Evolutionary conservation across 1,140 invertebrate species (phyloP), one percentile per base, ranked within the genome.

Genomic region (Rhizoglyphus robini): DNA sequence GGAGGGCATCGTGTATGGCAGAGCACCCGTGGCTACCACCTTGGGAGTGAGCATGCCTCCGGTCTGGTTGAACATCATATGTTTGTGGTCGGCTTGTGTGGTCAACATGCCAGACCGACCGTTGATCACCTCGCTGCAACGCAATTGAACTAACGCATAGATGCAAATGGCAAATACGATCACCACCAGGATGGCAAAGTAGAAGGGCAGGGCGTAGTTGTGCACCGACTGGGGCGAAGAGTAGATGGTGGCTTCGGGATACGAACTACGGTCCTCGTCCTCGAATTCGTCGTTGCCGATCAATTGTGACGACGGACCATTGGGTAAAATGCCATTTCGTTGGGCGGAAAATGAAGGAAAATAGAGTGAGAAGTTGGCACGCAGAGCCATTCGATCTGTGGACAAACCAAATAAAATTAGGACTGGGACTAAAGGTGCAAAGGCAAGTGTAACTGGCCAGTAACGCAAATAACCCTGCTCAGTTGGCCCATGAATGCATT

Each of bases 81-180:
- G 41, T 46, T 46, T 46, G 15, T 46, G 41, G 15, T 46, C 41
- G 41, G 41, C 41, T 23, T 46, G 41, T 15, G 41, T 46, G 41
- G 41, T 46, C 41, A 46, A 23, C 15, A 46, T 15, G 23, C 15
- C 41, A n/a, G n/a, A n/a, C n/a, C n/a, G n/a, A n/a, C n/a, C n/a
- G 54, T 23, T 58, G 54, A 58, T 29, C 29, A 54, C 15, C 47
- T 5, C 36, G 20, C 41, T 54, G 18, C 27, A 31, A 13, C 46
- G 23, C 30, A 59, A 30, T 36, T 59, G 47, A 54, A 65, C 25
- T 25, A 65, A 20, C 18, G 36, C 49, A 46, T 65, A 65, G 11
- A 34, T 62, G 46, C 30, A 29, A 8, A 65, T 32, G n/a, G n/a
- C 23, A n/a, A 65, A 65, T 2, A 65, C 31, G 18, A 65, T 38